These are phyloP conservation scores for Brachyhypopomus gauderio DNA, from an alignment of 2,113 vertebrate genomes.

Conservation along the genomic window DNA sequence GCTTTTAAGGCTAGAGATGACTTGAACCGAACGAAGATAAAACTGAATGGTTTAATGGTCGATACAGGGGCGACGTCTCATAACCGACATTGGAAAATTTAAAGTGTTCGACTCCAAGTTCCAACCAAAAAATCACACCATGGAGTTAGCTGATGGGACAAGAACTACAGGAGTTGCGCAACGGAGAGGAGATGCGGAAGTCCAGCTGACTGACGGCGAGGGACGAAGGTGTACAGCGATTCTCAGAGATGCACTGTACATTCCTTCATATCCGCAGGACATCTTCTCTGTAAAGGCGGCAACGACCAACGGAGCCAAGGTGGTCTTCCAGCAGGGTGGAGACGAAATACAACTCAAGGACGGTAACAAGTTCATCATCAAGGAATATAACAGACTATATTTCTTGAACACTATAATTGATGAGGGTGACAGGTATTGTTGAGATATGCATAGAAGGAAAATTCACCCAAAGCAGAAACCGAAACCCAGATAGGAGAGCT, in stretches of 20 bases:
- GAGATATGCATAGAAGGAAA: too few relatives aligned
- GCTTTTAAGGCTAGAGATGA: too few relatives aligned
- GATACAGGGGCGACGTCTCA: conserved; percentile 24
- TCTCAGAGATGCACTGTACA: conserved; percentile 10
- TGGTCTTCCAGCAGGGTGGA: conserved; percentile 15
- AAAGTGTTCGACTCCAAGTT: conserved; percentile 4
- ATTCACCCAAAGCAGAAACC: too few relatives aligned
- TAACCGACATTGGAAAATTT: conserved; percentile 1
- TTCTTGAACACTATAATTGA: too few relatives aligned
- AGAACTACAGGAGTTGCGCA: not conserved
- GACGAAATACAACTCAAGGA: too few relatives aligned
- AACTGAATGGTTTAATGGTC: conserved; percentile 9
- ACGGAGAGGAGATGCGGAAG: conserved; percentile 7
- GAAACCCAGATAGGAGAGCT: too few relatives aligned
- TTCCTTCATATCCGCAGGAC: conserved; percentile 15
- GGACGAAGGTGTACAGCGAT: not conserved
- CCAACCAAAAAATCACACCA: not conserved
- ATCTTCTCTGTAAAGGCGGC: conserved; percentile 25
- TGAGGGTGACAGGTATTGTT: too few relatives aligned
- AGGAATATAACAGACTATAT: too few relatives aligned
- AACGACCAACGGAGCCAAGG: conserved; percentile 12
- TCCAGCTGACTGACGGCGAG: not conserved
- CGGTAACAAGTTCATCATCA: too few relatives aligned
- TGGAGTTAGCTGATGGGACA: not conserved
- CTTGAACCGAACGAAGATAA: too few relatives aligned